Evolutionary conservation across 2,113 vertebrate genomes (phyloP), one percentile per base, ranked within the genome.

Genomic region (Bubo scandiacus): DNA sequence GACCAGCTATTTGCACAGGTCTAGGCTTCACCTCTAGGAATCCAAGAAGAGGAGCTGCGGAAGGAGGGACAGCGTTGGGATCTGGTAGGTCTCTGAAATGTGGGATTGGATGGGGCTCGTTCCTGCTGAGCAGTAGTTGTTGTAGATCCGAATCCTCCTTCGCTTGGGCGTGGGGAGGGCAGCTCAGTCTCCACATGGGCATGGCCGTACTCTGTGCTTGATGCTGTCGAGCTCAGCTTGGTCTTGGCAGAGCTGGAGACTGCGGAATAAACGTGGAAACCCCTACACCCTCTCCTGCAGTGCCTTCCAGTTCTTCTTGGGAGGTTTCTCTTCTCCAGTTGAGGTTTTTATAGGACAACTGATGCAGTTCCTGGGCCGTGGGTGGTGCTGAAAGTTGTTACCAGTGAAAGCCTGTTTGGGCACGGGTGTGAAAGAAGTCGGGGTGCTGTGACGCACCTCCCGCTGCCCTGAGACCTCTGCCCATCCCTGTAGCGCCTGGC

Each of bases 391-490:
- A 8, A 36, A 43, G 51, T 42, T 2, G 1, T 82, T 58, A 49
- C 22, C 71, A 71, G 70, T 1, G 0, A 61, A 42, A 34, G 6
- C 49, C 36, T 9, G 30, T 36, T 70, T 71, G 59, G 59, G 52
- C 40, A 20, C 4, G 0, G 1, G 8, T 59, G 61, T 47, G 59
- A 47, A 27, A 40, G 2, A 21, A 40, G 29, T 17, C 0, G 0
- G 10, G 25, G 58, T 30, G 45, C 29, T 43, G 40, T 25, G 18
- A 22, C 18, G 43, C 12, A 29, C 7, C 20, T 45, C 30, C 67
- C 0, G 2, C 11, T 36, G 51, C 36, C 34, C n/a, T 13, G 30
- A 42, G 38, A 15, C 14, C 72, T 67, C 38, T 54, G 80, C 59
- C 34, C 38, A 45, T 22, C 43, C 34, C 52, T 4, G 18, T 15